Conservation (phyloP, 2,888 invertebrate genomes). For the Stomorhina lunata region DNA sequence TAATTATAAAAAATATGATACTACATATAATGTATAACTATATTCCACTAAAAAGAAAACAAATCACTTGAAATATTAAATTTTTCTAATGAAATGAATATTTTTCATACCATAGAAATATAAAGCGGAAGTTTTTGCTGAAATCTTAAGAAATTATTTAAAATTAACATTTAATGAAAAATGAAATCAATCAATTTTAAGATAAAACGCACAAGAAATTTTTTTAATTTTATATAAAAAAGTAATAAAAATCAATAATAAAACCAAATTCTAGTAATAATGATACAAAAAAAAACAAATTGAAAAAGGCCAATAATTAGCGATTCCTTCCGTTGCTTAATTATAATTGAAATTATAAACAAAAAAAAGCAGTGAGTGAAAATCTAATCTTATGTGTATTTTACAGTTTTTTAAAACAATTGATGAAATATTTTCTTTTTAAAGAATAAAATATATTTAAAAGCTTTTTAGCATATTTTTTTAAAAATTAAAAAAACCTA, state of each 20-base stretch:
- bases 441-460: constrained; percentile 39
- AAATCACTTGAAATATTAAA: constrained; percentile 41
- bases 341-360: constrained; percentile 58
- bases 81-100: constrained; percentile 61
- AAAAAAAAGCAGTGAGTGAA: constrained; percentile 67
- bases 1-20: constrained; percentile 58
- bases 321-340: constrained; percentile 71
- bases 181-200: constrained; percentile 55
- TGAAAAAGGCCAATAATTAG: constrained; percentile 68
- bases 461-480: constrained; percentile 69
- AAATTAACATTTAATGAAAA: constrained; percentile 45
- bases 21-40: constrained; percentile 64
- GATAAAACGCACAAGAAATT: constrained; percentile 52
- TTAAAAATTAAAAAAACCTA: constrained; percentile 42
- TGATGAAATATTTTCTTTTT: constrained; percentile 44
- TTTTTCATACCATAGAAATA: constrained; percentile 56
- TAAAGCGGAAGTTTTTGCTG: constrained; percentile 65
- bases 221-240: constrained; percentile 58
- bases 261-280: constrained; percentile 22
- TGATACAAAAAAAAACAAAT: constrained; percentile 6
- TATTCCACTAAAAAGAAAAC: constrained; percentile 45
- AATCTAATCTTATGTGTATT: constrained; percentile 69
- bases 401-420: constrained; percentile 44
- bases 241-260: constrained; percentile 25
- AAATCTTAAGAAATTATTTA: constrained; percentile 43